Evolutionary conservation across 2,797 vertebrate species (phyloP), one percentile per base, ranked within the genome.

Genomic region (Champsocephalus esox): DNA sequence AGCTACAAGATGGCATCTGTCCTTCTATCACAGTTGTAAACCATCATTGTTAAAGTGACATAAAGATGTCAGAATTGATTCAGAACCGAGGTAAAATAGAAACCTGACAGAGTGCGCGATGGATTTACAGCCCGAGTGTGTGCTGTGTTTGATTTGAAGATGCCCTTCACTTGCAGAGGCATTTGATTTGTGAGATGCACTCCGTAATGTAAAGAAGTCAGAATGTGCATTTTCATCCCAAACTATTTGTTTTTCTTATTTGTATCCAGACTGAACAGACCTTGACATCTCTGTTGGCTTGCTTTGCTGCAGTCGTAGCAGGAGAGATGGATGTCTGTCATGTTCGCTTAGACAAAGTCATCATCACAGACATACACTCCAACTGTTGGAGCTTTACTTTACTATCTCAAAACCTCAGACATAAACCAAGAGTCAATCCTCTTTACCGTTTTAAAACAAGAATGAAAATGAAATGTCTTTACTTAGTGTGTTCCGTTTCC

Each of bases 1-100:
- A 81, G 77, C 77, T 45, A 56, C 60, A 77, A 81, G 75, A 74
- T 58, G 69, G 73, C 84, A 82, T 84, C 84, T 86, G 80, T 68
- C 70, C 58, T 50, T 82, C 63, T 73, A 44, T 38, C 62, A 7
- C 67, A 58, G 63, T 71, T 62, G 58, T 70, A 79, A 79, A 62
- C 45, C 55, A 66, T 56, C 65, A 45, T 54, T 14, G 1, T 79
- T 66, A 55, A 68, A 65, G 65, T 80, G 75, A 57, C 56, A 38
- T 63, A 9, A 8, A 10, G 51, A 28, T 69, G 21, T 63, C 9
- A 68, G 34, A 67, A 64, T 63, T 49, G 60, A 63, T 73, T 63
- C 12, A n/a, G 66, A 70, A 61, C 72, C 14, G 1, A 49, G 52
- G 54, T 50, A 58, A 46, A 48, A 32, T n/a, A 34, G 3, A 41